These are phyloP conservation scores for Drosophila eugracilis DNA, from an alignment of 1,140 invertebrate genomes.

Conservation along the genomic window DNA sequence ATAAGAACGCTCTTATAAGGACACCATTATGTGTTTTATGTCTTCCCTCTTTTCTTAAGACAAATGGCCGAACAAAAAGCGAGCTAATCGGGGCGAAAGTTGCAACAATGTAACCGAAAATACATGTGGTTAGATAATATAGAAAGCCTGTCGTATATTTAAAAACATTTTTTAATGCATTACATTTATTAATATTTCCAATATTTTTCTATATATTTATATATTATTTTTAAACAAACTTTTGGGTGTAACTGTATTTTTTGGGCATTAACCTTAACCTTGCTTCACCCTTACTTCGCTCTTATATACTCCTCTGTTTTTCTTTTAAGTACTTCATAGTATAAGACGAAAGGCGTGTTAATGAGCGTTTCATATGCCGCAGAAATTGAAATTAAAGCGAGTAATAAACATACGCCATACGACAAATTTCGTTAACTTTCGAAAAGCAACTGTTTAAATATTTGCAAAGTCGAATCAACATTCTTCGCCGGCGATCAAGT, in stretches of 20 bases:
- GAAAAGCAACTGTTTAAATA: conserved; percentile 63
- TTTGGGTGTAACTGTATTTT: too few relatives aligned
- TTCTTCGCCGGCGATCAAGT: conserved; percentile 40
- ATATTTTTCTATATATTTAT: background rate
- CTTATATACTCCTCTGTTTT: background rate
- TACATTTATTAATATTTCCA: too few relatives aligned
- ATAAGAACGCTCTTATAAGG: conserved; percentile 30
- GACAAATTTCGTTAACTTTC: conserved; percentile 17
- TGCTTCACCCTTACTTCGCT: background rate
- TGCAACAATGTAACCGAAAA: too few relatives aligned
- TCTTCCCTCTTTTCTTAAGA: background rate
- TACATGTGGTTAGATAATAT: too few relatives aligned
- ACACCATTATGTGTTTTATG: conserved; percentile 21
- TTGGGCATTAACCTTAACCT: background rate
- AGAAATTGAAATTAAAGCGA: conserved; percentile 56
- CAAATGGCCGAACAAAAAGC: background rate
- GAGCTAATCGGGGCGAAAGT: background rate
- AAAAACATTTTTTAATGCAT: too few relatives aligned
- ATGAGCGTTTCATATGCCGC: conserved; percentile 52
- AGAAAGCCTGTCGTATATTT: too few relatives aligned
- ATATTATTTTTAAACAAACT: too few relatives aligned
- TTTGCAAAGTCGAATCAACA: conserved; percentile 36
- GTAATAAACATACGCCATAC: conserved; percentile 5
- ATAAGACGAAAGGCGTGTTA: conserved; percentile 5
- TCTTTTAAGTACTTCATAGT: background rate